Conservation (phyloP, 2,888 invertebrate species). For the Disparrhopalites patrizii region DNA sequence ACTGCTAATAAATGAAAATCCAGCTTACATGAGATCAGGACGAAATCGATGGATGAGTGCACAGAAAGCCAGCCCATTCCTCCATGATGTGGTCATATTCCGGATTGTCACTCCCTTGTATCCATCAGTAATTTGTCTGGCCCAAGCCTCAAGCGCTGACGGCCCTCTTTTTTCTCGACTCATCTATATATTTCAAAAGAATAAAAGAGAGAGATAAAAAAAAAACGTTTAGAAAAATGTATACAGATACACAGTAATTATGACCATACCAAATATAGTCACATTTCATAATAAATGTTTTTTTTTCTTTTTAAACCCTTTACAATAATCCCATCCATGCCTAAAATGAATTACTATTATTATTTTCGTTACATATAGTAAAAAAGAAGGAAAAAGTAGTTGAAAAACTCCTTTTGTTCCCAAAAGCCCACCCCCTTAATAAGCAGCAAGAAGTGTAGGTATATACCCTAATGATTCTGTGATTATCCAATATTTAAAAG, state of each 20-base stretch:
- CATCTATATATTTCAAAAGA: conserved; percentile 12
- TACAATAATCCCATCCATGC: conserved; percentile 6
- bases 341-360: background rate
- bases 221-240: background rate
- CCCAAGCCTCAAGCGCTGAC: conserved; percentile 67
- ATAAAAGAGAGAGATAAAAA: background rate
- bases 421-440: too few relatives aligned
- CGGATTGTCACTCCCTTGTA: conserved; percentile 84
- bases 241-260: background rate
- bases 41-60: conserved; percentile 93
- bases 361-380: too few relatives aligned
- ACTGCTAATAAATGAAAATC: background rate
- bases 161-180: conserved; percentile 45
- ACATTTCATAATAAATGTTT: conserved; percentile 7
- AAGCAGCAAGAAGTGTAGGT: too few relatives aligned
- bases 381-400: too few relatives aligned
- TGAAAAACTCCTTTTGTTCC: background rate
- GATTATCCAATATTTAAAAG: too few relatives aligned
- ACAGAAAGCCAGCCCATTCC: conserved; percentile 78
- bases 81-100: conserved; percentile 95
- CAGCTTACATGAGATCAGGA: conserved; percentile 94
- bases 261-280: conserved; percentile 1
- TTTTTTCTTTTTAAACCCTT: too few relatives aligned
- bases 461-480: too few relatives aligned
- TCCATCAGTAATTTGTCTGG: conserved; percentile 80